phyloP scores from a whole-genome alignment of 2,888 invertebrate genomes.

The Ephialtes manifestator region DNA sequence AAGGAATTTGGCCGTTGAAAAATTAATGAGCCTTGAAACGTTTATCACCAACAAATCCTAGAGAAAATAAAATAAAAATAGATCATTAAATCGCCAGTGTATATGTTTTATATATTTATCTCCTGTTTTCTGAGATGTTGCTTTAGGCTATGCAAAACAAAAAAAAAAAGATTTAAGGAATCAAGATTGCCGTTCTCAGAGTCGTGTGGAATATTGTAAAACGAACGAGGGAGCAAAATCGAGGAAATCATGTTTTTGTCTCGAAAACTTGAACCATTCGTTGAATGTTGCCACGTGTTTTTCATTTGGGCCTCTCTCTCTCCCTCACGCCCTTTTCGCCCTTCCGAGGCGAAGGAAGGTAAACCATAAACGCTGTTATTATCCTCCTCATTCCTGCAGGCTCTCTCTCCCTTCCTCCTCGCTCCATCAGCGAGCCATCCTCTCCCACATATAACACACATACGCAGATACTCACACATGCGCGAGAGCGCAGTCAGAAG shows the following conservation, averaged over 20 bases:
- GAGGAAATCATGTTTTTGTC: conserved; percentile 36
- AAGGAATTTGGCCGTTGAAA: no score
- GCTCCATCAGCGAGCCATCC: conserved; percentile 14
- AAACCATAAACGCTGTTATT: conserved; percentile 64
- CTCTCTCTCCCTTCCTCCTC: conserved; percentile 39
- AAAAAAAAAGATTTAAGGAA: neutral
- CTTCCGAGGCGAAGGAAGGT: conserved; percentile 49
- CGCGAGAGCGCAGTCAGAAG: conserved; percentile 2
- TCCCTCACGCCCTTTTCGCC: conserved; percentile 4
- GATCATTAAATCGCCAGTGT: neutral
- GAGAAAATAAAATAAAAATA: no score
- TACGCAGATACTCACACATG: neutral
- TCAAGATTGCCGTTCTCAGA: conserved; percentile 6
- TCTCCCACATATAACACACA: conserved; percentile 16
- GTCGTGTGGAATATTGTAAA: neutral
- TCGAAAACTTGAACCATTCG: conserved; percentile 32
- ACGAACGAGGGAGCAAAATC: conserved; percentile 17
- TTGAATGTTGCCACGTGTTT: conserved; percentile 56
- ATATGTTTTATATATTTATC: neutral
- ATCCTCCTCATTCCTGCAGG: conserved; percentile 54
- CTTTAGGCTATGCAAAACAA: neutral
- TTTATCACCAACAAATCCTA: neutral
- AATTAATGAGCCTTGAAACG: no score
- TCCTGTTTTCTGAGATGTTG: neutral
- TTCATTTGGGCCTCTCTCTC: conserved; percentile 45